A percentile compares a stretch with the other conserved stretches of the same genome.
Evolutionary conservation across 2,797 vertebrate species (phyloP).

Genomic region (Zalophus californianus): DNA sequence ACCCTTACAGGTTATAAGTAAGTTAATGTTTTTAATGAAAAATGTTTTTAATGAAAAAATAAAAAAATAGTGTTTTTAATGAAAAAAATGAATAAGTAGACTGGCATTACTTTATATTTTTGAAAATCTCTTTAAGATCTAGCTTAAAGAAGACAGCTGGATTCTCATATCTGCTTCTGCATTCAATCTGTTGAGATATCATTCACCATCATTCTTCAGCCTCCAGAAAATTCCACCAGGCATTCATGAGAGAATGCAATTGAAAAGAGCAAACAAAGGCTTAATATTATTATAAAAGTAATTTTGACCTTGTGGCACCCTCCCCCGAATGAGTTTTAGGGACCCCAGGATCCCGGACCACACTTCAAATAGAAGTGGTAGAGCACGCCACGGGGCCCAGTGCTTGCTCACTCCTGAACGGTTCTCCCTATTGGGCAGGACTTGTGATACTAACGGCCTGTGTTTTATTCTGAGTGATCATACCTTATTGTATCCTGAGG

Average conservation of each 20-base stretch:
- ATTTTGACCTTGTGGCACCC: not conserved
- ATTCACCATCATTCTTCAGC: not conserved
- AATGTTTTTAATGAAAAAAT: not conserved
- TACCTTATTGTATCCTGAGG: not conserved
- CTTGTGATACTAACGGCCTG: not conserved
- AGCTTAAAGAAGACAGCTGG: constrained; percentile 60
- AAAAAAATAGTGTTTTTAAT: too few relatives aligned
- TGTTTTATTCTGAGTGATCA: not conserved
- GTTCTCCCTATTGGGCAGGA: not conserved
- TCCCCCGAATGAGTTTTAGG: not conserved
- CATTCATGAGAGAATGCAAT: constrained; percentile 16
- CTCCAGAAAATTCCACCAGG: constrained; percentile 47
- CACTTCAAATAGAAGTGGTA: not conserved
- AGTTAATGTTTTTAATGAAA: constrained; percentile 37
- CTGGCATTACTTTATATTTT: constrained; percentile 41
- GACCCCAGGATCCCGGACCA: not conserved
- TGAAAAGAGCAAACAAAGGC: not conserved
- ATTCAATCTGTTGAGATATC: constrained; percentile 62
- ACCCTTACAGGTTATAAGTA: not conserved
- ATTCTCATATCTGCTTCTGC: constrained; percentile 56
- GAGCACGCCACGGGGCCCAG: not conserved
- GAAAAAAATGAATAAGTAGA: not conserved
- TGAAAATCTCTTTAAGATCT: constrained; percentile 53
- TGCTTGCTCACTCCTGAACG: not conserved
- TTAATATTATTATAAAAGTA: not conserved